phyloP scores from a whole-genome alignment of 2,113 vertebrate genomes.

The Centropus bengalensis region DNA sequence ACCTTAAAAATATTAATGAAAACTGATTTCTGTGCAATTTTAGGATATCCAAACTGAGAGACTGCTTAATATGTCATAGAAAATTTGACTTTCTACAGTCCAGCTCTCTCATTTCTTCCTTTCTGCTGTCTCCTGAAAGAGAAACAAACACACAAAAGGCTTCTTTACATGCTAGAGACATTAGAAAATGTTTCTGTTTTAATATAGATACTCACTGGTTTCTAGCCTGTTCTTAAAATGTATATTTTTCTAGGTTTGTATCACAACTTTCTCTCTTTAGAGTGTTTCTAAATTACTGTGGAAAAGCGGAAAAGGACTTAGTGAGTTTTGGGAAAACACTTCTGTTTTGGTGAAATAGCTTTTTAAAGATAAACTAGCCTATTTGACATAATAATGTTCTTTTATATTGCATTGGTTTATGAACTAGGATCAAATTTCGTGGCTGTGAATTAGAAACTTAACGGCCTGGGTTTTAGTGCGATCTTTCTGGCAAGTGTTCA shows the following conservation, averaged over 20 bases:
- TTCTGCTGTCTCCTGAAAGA: neutral
- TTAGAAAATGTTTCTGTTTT: neutral
- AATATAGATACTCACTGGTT: neutral
- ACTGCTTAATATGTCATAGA: neutral
- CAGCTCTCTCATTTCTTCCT: neutral
- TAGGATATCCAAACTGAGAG: neutral
- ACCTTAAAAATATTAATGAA: neutral
- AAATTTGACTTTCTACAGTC: neutral
- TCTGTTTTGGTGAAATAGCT: neutral
- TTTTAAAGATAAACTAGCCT: neutral
- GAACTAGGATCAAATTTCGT: neutral
- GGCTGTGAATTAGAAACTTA: constrained; percentile 34
- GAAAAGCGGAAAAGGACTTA: neutral
- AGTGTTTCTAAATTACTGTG: neutral
- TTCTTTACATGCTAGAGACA: neutral
- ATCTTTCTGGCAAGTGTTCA: neutral
- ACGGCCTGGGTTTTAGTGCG: constrained; percentile 32
- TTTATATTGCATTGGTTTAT: neutral
- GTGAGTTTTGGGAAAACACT: neutral
- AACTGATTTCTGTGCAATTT: neutral
- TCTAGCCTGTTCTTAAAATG: neutral
- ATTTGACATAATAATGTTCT: neutral
- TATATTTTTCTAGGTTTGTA: neutral
- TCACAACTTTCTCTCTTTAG: neutral
- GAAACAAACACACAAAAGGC: neutral